These are phyloP conservation scores for Lasioglossum figueresi DNA, from an alignment of 2,888 invertebrate species.

Conservation along the genomic window DNA sequence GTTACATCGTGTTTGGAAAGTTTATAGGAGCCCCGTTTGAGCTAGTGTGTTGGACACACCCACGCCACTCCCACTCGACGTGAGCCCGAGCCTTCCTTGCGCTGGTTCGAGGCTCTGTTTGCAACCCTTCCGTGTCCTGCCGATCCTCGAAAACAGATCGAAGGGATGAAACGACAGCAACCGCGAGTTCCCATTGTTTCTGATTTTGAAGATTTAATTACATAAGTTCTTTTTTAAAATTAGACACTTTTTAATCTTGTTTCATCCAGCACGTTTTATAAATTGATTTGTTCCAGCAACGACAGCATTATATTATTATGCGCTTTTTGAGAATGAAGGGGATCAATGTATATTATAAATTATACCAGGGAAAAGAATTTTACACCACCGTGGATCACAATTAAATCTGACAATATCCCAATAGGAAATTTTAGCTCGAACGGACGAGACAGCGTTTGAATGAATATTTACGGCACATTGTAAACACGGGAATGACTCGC, in stretches of 20 bases:
- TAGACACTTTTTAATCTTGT: too few relatives aligned
- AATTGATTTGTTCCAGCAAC: too few relatives aligned
- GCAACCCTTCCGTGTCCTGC: conserved; percentile 49
- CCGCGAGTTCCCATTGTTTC: neutral
- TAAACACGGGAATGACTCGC: neutral
- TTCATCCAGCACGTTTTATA: too few relatives aligned
- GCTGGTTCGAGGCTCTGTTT: conserved; percentile 28
- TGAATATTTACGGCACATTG: neutral
- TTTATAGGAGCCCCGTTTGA: conserved; percentile 70
- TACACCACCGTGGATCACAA: neutral
- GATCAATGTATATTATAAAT: neutral
- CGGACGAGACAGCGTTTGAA: neutral
- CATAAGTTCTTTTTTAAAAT: too few relatives aligned
- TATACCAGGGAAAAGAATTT: neutral
- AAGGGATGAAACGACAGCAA: neutral
- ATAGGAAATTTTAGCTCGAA: neutral
- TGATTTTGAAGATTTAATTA: too few relatives aligned
- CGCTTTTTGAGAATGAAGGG: neutral
- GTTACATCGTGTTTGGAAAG: conserved; percentile 74
- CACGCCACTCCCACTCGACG: conserved; percentile 81
- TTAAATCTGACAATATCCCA: neutral
- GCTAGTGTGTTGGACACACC: conserved; percentile 80
- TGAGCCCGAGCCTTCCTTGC: conserved; percentile 61
- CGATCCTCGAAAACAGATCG: conserved; percentile 19
- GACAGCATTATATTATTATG: neutral